Base-by-base conservation (phyloP, 2,888 invertebrate species). In the Pomacea canaliculata region DNA sequence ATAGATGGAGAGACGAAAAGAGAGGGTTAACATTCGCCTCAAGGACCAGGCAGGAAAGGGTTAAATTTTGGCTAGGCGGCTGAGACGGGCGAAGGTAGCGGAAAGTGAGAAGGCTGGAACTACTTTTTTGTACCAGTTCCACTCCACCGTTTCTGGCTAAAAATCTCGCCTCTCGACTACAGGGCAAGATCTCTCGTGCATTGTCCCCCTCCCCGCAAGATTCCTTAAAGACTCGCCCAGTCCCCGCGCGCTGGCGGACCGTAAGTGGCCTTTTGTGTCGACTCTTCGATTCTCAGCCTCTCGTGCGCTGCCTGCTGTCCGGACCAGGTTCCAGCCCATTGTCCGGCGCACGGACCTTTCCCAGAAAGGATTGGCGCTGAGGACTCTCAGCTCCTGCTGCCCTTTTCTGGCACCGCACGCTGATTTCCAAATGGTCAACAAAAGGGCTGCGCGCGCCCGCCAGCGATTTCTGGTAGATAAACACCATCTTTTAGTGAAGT, bases 401-500 rank as follows among this genome's bases (percentile, higher is more conserved):
- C n/a, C 63, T 23, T n/a, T 63, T 63, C 63, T 27, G 23, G 27
- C 23, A 63, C 23, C 63, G n/a, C 63, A 63, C 27, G 63, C 63
- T 63, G 63, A 63, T 63, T 63, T 63, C n/a, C 4, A 63, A 63
- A 63, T 27, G 63, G 63, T 63, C 63, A 63, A 63, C 63, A 63
- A 63, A 37, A 63, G 63, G 63, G 10, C n/a, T 19, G n/a, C 27
- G 10, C 12, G 63, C 10, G 63, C 63, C 63, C 23, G 63, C 4
- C 63, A 63, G 23, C 63, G 63, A 63, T 63, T 63, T 23, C 63
- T 63, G 63, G 63, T 63, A 63, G 63, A 63, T 63, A 63, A 63
- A 63, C 63, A 63, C 23, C 51, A 56, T 56, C 51, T 56, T 56
- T 56, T 56, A 56, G 51, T 56, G 51, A 56, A 56, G 51, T 56